Conservation (phyloP, 2,113 vertebrate genomes). For the Myiagra hebetior region DNA sequence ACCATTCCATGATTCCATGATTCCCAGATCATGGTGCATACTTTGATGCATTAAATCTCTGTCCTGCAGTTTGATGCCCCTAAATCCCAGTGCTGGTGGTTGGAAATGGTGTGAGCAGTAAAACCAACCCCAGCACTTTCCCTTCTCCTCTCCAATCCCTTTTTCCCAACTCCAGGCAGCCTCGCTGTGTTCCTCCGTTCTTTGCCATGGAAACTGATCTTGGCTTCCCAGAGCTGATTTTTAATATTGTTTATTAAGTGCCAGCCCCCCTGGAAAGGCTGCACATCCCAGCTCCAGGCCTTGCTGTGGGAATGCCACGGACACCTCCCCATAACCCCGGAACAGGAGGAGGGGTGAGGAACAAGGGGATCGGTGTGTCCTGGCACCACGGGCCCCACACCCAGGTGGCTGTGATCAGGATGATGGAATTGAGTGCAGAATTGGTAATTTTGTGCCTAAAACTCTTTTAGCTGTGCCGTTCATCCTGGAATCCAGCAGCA, state of each 20-base stretch:
- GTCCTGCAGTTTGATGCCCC: background rate
- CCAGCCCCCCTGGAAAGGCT: background rate
- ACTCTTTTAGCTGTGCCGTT: background rate
- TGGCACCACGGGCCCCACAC: background rate
- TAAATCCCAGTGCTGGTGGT: background rate
- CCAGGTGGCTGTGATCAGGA: background rate
- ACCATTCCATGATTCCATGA: background rate
- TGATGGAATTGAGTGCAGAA: background rate
- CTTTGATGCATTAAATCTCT: background rate
- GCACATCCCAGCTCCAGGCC: background rate
- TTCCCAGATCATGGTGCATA: too few relatives aligned
- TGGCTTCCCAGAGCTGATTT: background rate
- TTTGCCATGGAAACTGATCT: constrained; percentile 14
- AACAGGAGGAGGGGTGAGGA: background rate
- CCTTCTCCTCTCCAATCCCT: background rate
- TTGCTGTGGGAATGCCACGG: background rate
- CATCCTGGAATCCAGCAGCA: background rate
- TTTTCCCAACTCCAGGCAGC: background rate
- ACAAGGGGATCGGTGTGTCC: background rate
- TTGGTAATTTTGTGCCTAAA: background rate
- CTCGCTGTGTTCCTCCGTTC: background rate
- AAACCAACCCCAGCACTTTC: background rate
- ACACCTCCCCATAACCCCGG: background rate
- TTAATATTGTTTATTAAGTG: background rate
- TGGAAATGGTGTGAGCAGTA: background rate